phyloP scores from a whole-genome alignment of 2,888 invertebrate genomes.

The Lycia hirtaria region DNA sequence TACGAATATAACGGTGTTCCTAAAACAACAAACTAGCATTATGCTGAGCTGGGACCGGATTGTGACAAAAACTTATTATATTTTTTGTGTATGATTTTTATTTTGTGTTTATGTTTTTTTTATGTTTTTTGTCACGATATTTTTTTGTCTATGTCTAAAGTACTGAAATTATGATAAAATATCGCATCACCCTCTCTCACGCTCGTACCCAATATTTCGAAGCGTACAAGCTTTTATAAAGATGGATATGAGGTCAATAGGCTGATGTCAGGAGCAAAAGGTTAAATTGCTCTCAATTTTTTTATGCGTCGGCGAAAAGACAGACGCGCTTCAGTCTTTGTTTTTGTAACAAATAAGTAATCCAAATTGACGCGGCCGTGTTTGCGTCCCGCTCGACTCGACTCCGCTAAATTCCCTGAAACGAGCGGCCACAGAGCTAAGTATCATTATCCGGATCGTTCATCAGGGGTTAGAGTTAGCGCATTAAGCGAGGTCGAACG shows the following conservation, averaged over 20 bases:
- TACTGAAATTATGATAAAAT: slow-evolving; percentile 21
- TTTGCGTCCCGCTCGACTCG: slow-evolving; percentile 1
- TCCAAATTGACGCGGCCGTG: slow-evolving; percentile 5
- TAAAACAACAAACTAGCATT: too few species aligned
- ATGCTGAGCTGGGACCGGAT: too few species aligned
- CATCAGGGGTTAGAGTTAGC: slow-evolving; percentile 25
- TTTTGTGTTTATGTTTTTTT: too few species aligned
- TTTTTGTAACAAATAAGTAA: background rate
- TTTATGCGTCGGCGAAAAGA: slow-evolving; percentile 7
- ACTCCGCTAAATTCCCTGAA: slow-evolving; percentile 10
- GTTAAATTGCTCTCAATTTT: slow-evolving; percentile 24
- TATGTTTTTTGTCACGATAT: too few species aligned
- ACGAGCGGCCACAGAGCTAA: slow-evolving; percentile 12
- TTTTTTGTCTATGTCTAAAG: too few species aligned
- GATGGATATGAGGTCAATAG: slow-evolving; percentile 31
- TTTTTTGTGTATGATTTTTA: too few species aligned
- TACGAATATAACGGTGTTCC: too few species aligned
- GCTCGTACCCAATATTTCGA: slow-evolving; percentile 20
- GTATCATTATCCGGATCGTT: slow-evolving; percentile 26
- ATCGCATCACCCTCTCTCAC: slow-evolving; percentile 11
- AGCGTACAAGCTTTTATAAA: slow-evolving; percentile 25
- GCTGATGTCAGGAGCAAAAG: slow-evolving; percentile 29
- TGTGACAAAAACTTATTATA: background rate
- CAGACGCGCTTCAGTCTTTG: background rate
- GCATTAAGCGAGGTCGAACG: slow-evolving; percentile 20